These are phyloP conservation scores for Invenusta paracnida DNA, from an alignment of 2,888 invertebrate species.

Conservation along the genomic window DNA sequence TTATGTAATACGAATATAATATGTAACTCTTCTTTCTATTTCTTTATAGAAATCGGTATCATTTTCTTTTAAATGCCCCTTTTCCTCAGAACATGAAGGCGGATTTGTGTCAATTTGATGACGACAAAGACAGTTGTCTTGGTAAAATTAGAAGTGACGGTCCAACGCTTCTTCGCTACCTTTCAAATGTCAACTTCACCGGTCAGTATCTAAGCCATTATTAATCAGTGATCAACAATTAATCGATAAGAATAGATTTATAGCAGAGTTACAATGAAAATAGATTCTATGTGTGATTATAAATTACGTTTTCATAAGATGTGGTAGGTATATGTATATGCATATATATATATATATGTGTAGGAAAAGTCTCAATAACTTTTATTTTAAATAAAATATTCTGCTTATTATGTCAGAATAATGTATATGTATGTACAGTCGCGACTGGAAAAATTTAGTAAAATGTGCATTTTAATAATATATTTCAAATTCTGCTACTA, in stretches of 20 bases:
- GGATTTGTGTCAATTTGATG: background rate
- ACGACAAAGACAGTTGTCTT: background rate
- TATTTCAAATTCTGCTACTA: background rate
- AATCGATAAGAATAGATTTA: background rate
- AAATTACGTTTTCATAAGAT: background rate
- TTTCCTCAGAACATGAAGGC: background rate
- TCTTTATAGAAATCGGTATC: too few relatives aligned
- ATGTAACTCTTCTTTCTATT: too few relatives aligned
- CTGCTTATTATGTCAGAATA: too few relatives aligned
- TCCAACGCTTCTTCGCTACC: background rate
- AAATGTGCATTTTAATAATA: background rate
- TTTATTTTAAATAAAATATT: background rate
- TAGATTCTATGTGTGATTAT: background rate
- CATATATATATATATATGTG: background rate
- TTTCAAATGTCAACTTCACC: conserved; percentile 1
- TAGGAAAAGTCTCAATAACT: background rate
- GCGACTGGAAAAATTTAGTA: too few relatives aligned
- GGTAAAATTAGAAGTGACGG: background rate
- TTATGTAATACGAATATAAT: too few relatives aligned
- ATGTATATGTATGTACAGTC: too few relatives aligned
- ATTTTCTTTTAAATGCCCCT: too few relatives aligned
- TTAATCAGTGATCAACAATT: too few relatives aligned
- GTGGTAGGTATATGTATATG: background rate
- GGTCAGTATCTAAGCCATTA: too few relatives aligned
- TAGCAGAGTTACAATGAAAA: background rate